Base-by-base conservation (phyloP, 1,140 invertebrate genomes). In the Macrobrachium rosenbergii region DNA sequence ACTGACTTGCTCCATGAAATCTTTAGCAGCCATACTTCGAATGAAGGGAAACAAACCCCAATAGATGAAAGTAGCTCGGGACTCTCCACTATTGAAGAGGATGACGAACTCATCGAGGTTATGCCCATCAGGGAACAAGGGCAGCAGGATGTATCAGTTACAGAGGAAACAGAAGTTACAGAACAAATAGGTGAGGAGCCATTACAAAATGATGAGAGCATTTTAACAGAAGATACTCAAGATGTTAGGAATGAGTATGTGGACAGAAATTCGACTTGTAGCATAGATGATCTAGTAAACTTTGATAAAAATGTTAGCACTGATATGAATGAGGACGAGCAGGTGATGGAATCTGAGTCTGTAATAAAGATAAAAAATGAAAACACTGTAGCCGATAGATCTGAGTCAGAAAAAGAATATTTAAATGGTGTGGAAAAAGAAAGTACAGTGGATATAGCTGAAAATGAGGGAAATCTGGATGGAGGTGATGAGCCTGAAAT, bases 31-130 rank as follows among this genome's bases (percentile, higher is more conserved):
- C 11, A 16, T 7, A 72, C 23, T 7, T 43, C 69, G 5, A 14
- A 72, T 72, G 69, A 72, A 14, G 69, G 69, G 3, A 72, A 72
- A 14, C 16, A n/a, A 5, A 28, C 69, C 5, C 69, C 69, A 28
- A n/a, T 72, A 43, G 69, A 72, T 43, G 69, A 72, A n/a, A 72
- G 21, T n/a, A 72, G 69, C 69, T 72, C 69, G 0, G 69, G 69
- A 2, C 69, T 72, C 69, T 72, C 69, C 23, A 72, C 69, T 43
- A 72, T 72, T n/a, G 69, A 72, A 17, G 69, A 72, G 10, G 69
- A 72, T 43, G 69, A 72, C 10, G 69, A 72, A n/a, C 69, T 52
- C 52, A 72, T 43, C 69, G 23, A 43, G 69, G 37, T 5, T 72
- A 0, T 72, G 21, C 69, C 69, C n/a, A 72, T 28, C 21, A 28